Percentiles rank a stretch among this genome's conserved stretches.
Evolutionary conservation across 2,113 vertebrate species (phyloP).

Genomic region (Camarhynchus parvulus): DNA sequence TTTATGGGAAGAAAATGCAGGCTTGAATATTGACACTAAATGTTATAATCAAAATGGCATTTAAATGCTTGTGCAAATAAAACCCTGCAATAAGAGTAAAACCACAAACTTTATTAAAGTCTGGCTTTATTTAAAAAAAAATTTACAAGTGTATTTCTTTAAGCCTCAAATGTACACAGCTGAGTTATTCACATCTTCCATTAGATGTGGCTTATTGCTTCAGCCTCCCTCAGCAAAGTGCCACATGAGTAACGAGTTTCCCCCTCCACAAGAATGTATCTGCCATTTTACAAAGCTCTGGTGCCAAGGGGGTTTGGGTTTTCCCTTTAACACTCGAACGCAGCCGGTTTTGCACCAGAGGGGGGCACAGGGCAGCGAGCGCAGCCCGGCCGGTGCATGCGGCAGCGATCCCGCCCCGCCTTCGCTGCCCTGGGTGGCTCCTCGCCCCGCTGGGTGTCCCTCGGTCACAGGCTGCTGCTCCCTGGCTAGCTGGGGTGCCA

Average conservation of each 20-base stretch:
- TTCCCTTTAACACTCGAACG: neutral
- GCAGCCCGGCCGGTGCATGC: neutral
- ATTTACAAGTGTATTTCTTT: constrained; percentile 75
- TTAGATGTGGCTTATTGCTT: constrained; percentile 72
- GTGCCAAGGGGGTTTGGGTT: neutral
- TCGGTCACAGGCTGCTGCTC: neutral
- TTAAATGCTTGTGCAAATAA: constrained; percentile 77
- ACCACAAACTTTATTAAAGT: constrained; percentile 74
- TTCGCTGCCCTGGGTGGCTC: neutral
- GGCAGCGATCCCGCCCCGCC: constrained; percentile 57
- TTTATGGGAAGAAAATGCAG: constrained; percentile 75
- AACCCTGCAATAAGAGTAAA: constrained; percentile 76
- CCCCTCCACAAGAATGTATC: constrained; percentile 58
- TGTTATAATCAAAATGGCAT: constrained; percentile 78
- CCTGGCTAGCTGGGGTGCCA: constrained; percentile 76
- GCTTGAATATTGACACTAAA: constrained; percentile 74
- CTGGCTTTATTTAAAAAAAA: constrained; percentile 78
- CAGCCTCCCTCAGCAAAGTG: constrained; percentile 69
- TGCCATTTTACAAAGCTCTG: constrained; percentile 27
- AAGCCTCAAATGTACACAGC: constrained; percentile 69
- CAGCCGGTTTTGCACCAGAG: constrained; percentile 43
- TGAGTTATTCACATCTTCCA: constrained; percentile 76
- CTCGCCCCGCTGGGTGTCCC: neutral
- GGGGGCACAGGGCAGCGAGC: neutral
- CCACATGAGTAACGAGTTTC: constrained; percentile 62